phyloP scores from a whole-genome alignment of 2,797 vertebrate genomes.

The Pipistrellus pipistrellus region DNA sequence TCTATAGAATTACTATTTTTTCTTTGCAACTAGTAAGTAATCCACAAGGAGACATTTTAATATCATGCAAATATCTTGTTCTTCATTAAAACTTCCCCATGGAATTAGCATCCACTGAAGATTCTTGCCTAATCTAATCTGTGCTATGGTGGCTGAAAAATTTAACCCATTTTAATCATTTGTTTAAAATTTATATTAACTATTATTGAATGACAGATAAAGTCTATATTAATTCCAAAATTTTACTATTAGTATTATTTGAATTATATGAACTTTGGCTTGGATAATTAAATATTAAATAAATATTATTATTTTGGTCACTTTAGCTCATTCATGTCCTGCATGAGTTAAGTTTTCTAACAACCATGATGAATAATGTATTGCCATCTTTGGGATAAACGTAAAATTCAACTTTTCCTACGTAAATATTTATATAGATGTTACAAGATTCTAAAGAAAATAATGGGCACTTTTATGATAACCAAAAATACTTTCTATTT shows the following conservation, averaged over 20 bases:
- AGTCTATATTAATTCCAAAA: not conserved
- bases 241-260: not conserved
- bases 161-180: not conserved
- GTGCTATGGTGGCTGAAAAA: not conserved
- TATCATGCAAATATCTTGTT: not conserved
- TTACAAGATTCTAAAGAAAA: not conserved
- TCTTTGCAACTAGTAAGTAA: not conserved
- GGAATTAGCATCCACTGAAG: not conserved
- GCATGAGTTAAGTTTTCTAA: slow-evolving; percentile 42
- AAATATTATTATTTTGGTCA: slow-evolving; percentile 8
- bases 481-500: slow-evolving; percentile 9
- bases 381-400: slow-evolving; percentile 36
- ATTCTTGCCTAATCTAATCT: slow-evolving; percentile 17
- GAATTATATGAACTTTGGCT: slow-evolving; percentile 28
- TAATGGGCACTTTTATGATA: slow-evolving; percentile 22
- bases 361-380: not conserved
- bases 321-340: not conserved
- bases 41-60: not conserved
- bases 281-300: slow-evolving; percentile 18
- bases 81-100: not conserved
- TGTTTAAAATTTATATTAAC: slow-evolving; percentile 17
- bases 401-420: slow-evolving; percentile 30
- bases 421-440: not conserved
- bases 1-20: slow-evolving; percentile 28
- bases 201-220: not conserved